Evolutionary conservation across 2,113 vertebrate species (phyloP).

Genomic region (Mesocricetus auratus): DNA sequence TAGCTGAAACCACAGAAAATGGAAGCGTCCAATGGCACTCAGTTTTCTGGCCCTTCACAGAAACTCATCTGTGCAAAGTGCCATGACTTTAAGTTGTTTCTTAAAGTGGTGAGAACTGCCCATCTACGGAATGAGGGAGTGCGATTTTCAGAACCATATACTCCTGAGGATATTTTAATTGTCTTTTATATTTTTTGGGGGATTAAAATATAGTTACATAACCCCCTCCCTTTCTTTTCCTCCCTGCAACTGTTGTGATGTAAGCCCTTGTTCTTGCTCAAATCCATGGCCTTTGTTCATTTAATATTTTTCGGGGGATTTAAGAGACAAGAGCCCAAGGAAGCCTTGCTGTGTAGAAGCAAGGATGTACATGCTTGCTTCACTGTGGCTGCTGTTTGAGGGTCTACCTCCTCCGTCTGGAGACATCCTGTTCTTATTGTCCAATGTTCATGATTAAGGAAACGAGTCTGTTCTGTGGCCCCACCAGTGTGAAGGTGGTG

Average conservation of each 20-base stretch:
- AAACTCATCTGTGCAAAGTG: not conserved
- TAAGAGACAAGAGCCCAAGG: conserved; percentile 41
- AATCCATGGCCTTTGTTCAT: not conserved
- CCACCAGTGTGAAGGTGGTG: conserved; percentile 45
- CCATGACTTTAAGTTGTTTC: not conserved
- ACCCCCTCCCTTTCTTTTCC: not conserved
- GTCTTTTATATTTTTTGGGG: not conserved
- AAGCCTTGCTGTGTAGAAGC: not conserved
- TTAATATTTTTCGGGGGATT: conserved; percentile 24
- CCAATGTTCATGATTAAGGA: conserved; percentile 39
- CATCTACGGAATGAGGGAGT: not conserved
- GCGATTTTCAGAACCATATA: not conserved
- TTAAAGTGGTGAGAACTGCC: not conserved
- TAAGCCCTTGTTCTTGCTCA: not conserved
- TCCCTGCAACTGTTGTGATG: no score
- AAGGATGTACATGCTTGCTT: not conserved
- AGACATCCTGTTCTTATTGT: conserved; percentile 15
- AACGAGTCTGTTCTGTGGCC: conserved; percentile 17
- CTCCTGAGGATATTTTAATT: not conserved
- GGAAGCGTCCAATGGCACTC: not conserved
- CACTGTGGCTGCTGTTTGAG: not conserved
- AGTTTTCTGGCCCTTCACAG: not conserved
- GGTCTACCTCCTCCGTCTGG: not conserved
- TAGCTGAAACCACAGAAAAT: conserved; percentile 40
- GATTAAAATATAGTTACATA: not conserved